Evolutionary conservation across 2,888 invertebrate genomes (phyloP), one percentile per base, ranked within the genome.

Genomic region (Polymixis flavicincta): DNA sequence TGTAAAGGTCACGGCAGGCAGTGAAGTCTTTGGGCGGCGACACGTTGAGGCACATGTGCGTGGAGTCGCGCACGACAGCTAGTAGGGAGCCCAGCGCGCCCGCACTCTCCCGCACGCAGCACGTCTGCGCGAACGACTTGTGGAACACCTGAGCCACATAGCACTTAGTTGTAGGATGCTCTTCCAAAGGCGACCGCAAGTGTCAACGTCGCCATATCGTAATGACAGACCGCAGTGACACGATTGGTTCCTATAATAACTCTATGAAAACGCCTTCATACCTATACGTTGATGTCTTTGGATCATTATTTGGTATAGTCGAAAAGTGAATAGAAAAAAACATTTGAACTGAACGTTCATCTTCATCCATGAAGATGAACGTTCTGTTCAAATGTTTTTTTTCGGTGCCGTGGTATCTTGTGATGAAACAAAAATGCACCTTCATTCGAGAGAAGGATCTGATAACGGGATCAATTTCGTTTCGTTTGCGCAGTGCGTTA

Each of bases 121-220:
- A 83, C 70, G 93, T 92, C 76, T 92, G 92, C 25, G 86, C 80
- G 45, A 93, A 60, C n/a, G 93, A 93, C 85, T 93, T 93, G 88
- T 92, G 91, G 87, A 94, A 92, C 74, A 92, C 87, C 91, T 66
- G 55, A 8, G 5, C 14, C 2, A 28, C 28, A 48, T 9, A 57
- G 13, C 25, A 64, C 19, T 28, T 57, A 28, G 22, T 22, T 22
- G 13, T 28, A 4, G 17, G 2, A 9, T 17, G 28, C 28, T 28
- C 17, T 17, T 17, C 57, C 1, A 4, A 57, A 57, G 17, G 9
- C 57, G 17, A 50, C 50, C 8, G 50, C 4, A 57, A 57, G 19
- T 17, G 57, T 7, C 55, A 25, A 57, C 28, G 17, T 57, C 57
- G 1, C 28, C 4, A 28, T 17, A 57, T 57, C 4, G 17, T 1